phyloP scores from a whole-genome alignment of 2,113 vertebrate species.

The Prunella himalayana region DNA sequence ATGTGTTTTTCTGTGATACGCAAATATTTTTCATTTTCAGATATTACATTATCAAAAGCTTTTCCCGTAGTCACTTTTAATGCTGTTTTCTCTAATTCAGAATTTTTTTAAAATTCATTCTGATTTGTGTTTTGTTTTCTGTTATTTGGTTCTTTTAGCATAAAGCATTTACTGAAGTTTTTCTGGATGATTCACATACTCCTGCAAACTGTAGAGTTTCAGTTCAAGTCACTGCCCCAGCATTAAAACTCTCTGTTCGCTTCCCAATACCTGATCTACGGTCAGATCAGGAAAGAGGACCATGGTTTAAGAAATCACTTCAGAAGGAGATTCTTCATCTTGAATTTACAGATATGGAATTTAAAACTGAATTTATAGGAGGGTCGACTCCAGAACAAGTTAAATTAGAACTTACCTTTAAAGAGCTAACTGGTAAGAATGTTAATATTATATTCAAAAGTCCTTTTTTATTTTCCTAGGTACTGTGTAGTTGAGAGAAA shows the following conservation, averaged over 20 bases:
- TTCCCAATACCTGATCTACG: slow-evolving; percentile 97
- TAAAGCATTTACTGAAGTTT: slow-evolving; percentile 97
- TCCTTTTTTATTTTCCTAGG: neutral
- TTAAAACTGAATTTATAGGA: slow-evolving; percentile 89
- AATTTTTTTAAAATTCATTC: neutral
- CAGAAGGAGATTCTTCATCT: slow-evolving; percentile 91
- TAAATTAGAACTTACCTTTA: slow-evolving; percentile 92
- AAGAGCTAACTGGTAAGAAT: slow-evolving; percentile 85
- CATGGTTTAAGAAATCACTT: slow-evolving; percentile 97
- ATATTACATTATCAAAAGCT: neutral
- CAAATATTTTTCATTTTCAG: neutral
- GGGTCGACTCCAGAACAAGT: slow-evolving; percentile 88
- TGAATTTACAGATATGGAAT: slow-evolving; percentile 84
- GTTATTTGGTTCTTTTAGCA: slow-evolving; percentile 72
- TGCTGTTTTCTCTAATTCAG: neutral
- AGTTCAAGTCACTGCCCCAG: slow-evolving; percentile 81
- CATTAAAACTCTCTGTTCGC: slow-evolving; percentile 84
- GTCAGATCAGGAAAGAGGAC: slow-evolving; percentile 94
- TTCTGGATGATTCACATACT: slow-evolving; percentile 88
- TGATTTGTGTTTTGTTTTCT: neutral
- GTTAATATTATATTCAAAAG: neutral
- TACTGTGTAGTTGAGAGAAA: neutral
- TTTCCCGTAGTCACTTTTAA: neutral
- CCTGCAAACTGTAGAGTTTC: slow-evolving; percentile 86
- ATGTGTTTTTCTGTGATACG: neutral